Conservation (phyloP, 2,113 vertebrate genomes). For the Xyrauchen texanus region DNA sequence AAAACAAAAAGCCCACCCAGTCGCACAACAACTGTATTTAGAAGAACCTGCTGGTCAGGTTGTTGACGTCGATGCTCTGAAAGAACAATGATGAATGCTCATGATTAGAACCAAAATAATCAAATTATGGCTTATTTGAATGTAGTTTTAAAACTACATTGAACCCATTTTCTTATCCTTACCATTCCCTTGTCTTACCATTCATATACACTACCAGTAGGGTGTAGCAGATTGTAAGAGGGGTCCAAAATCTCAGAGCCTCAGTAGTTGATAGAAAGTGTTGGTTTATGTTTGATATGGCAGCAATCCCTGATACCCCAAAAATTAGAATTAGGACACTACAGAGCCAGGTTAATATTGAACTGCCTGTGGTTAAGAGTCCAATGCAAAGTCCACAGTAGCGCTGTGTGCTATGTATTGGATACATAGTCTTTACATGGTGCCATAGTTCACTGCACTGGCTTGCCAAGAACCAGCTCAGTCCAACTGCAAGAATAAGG, state of each 20-base stretch:
- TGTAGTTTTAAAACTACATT: neutral
- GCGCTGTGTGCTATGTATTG: constrained; percentile 81
- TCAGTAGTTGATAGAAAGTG: constrained; percentile 86
- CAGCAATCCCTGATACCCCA: constrained; percentile 76
- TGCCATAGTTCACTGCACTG: constrained; percentile 64
- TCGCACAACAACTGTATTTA: constrained; percentile 82
- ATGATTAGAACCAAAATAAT: neutral
- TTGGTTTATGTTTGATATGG: constrained; percentile 83
- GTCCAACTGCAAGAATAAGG: constrained; percentile 78
- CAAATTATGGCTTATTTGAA: neutral
- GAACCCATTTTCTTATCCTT: neutral
- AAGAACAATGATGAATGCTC: neutral
- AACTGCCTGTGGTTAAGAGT: constrained; percentile 74
- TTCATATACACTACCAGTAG: constrained; percentile 93
- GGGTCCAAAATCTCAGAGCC: constrained; percentile 90
- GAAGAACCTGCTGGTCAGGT: constrained; percentile 53
- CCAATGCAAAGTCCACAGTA: constrained; percentile 90
- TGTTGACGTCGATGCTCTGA: constrained; percentile 80
- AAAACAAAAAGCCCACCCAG: constrained; percentile 87
- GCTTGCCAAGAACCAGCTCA: constrained; percentile 76
- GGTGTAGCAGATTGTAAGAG: constrained; percentile 90
- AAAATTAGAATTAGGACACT: constrained; percentile 76
- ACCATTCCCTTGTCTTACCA: constrained; percentile 72
- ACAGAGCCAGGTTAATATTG: constrained; percentile 75
- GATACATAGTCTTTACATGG: constrained; percentile 79